A percentile compares a stretch with the other conserved stretches of the same genome.
phyloP scores from a whole-genome alignment of 2,797 vertebrate genomes.

The Muraenolepis orangiensis region DNA sequence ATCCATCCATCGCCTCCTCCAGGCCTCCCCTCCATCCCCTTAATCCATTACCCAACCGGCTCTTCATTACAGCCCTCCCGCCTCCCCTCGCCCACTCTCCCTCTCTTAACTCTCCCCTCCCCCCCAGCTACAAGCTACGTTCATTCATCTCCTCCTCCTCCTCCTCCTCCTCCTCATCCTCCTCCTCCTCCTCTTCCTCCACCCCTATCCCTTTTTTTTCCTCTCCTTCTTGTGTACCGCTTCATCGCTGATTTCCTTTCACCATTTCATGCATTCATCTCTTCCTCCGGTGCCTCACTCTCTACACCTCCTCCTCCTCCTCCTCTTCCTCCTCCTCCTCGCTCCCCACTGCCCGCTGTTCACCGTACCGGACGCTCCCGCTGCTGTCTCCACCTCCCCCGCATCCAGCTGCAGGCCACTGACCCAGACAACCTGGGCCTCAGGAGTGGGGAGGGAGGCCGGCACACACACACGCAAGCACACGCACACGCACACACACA shows the following conservation, averaged over 20 bases:
- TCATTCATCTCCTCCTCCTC: not conserved
- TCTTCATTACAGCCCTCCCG: not conserved
- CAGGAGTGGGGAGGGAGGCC: slow-evolving; percentile 34
- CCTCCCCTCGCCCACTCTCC: not conserved
- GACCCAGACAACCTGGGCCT: slow-evolving; percentile 52
- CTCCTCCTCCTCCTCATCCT: not conserved
- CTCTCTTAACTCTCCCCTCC: not conserved
- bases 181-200: not conserved
- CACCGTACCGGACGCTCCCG: not conserved
- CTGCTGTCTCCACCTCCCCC: slow-evolving; percentile 15
- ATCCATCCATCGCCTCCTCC: slow-evolving; percentile 47
- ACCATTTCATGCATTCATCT: not conserved
- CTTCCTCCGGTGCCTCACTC: not conserved
- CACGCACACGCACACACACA: not conserved
- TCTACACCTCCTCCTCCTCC: too few relatives aligned
- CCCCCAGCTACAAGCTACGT: not conserved
- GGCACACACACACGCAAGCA: slow-evolving; percentile 10
- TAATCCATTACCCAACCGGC: slow-evolving; percentile 4
- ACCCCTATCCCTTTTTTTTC: not conserved
- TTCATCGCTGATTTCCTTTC: not conserved
- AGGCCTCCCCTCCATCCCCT: slow-evolving; percentile 13
- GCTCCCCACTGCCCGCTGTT: not conserved
- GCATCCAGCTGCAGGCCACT: slow-evolving; percentile 19
- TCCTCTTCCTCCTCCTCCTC: too few relatives aligned
- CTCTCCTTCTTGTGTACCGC: not conserved